Conservation (phyloP, 2,797 vertebrate species). For the Alauda arvensis region DNA sequence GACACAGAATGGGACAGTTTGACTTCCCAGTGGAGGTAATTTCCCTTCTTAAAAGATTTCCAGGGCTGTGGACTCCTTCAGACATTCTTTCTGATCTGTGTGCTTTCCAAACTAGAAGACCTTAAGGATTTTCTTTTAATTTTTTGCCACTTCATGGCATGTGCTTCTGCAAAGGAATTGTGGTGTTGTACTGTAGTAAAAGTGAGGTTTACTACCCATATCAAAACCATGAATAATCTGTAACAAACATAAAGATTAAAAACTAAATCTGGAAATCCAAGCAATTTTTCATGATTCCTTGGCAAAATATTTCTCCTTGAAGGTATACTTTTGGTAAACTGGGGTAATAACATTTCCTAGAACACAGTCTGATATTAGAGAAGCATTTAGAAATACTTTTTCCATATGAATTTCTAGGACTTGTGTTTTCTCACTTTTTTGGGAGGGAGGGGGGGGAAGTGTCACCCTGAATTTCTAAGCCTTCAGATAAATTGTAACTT, state of each 20-base stretch:
- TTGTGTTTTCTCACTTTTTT: neutral
- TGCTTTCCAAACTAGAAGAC: neutral
- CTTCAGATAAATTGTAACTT: too few species aligned
- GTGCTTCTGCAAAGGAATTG: neutral
- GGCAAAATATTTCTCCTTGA: neutral
- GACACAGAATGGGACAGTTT: neutral
- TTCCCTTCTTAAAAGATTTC: neutral
- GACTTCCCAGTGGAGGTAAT: neutral
- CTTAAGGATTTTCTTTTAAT: neutral
- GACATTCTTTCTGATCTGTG: neutral
- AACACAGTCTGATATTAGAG: neutral
- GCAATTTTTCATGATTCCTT: neutral
- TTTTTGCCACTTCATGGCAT: neutral
- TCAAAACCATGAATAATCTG: neutral
- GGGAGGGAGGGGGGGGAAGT: accelerated
- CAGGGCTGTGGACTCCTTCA: neutral
- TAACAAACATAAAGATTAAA: neutral
- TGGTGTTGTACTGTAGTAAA: neutral
- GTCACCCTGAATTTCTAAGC: too few species aligned
- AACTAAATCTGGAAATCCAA: neutral
- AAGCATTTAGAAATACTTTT: neutral
- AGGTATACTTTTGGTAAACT: neutral
- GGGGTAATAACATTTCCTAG: neutral
- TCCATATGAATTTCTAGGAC: neutral
- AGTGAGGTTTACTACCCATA: neutral